Evolutionary conservation across 2,888 invertebrate genomes (phyloP), one percentile per base, ranked within the genome.

Genomic region (Anorthoa munda): DNA sequence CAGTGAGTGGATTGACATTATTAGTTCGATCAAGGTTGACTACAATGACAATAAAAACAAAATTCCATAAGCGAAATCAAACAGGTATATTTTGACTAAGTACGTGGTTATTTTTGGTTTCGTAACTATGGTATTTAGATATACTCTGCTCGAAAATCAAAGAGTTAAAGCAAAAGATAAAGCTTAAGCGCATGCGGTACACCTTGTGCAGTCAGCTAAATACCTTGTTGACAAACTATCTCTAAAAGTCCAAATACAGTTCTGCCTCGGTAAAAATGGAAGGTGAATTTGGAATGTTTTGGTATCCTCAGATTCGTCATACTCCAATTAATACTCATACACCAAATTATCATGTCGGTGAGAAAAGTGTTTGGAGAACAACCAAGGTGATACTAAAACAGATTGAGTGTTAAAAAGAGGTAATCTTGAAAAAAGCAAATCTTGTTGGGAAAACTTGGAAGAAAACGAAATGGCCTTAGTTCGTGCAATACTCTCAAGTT

Each of bases 1-100:
- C 46, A 48, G 75, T 26, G 46, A 75, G 39, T 71, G 53, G 18
- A 75, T 60, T 71, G 48, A 48, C 39, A 60, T 60, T 61, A 51
- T 31, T 61, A 50, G 45, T 21, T 17, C 51, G 12, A 51, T 48
- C 46, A 81, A 81, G 81, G 75, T 51, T 75, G 46, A 61, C 21
- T 51, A 26, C 51, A 66, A 63, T 48, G n/a, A 11, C 21, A 48
- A 51, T 46, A 59, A 48, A 5, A 12, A 46, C 18, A 31, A 59
- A 59, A 45, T 45, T 55, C 39, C 17, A 7, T 45, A 51, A 65
- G 31, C 53, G 45, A 23, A 50, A 75, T 61, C 13, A 53, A 78
- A 78, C 78, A 39, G 68, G 78, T 78, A 3, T 18, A 17, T 26
- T 71, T 72, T n/a, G 12, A 60, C 15, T 39, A 60, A 15, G 39